These are phyloP conservation scores for Campylomormyrus tamandua DNA, from an alignment of 2,113 vertebrate genomes.

Conservation along the genomic window DNA sequence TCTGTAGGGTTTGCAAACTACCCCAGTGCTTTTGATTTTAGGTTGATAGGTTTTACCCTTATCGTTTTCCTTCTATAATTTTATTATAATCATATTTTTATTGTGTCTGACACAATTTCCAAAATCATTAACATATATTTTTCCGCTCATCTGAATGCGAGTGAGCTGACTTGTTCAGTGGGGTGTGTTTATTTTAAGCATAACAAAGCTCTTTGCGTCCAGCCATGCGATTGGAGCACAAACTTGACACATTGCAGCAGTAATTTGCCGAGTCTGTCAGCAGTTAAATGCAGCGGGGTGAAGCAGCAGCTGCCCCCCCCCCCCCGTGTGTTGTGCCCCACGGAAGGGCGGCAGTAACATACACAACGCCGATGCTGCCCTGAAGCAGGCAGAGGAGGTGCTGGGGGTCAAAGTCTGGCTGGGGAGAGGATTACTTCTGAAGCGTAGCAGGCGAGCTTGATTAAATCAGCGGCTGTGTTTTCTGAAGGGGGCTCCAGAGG, in stretches of 20 bases:
- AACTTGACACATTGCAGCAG: neutral
- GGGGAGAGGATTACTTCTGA: slow-evolving; percentile 37
- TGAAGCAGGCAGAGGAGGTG: slow-evolving; percentile 17
- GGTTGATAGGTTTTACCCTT: neutral
- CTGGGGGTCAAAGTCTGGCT: slow-evolving; percentile 49
- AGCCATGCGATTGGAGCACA: neutral
- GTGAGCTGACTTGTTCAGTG: neutral
- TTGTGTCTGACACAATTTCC: neutral
- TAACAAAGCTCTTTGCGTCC: too few relatives aligned
- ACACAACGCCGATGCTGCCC: neutral
- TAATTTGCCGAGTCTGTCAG: neutral
- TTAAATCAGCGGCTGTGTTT: neutral
- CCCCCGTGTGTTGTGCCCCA: neutral
- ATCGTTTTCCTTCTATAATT: neutral
- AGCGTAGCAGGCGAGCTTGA: neutral
- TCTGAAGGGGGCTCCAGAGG: neutral
- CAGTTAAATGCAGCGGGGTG: neutral
- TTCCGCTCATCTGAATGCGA: neutral
- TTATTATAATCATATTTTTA: neutral
- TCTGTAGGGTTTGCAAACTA: neutral
- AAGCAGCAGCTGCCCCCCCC: neutral
- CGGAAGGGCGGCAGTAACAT: too few relatives aligned
- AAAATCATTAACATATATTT: neutral
- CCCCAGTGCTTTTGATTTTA: neutral
- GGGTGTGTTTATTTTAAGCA: neutral